These are phyloP conservation scores for Lapara coniferarum DNA, from an alignment of 2,888 invertebrate genomes.

Conservation along the genomic window DNA sequence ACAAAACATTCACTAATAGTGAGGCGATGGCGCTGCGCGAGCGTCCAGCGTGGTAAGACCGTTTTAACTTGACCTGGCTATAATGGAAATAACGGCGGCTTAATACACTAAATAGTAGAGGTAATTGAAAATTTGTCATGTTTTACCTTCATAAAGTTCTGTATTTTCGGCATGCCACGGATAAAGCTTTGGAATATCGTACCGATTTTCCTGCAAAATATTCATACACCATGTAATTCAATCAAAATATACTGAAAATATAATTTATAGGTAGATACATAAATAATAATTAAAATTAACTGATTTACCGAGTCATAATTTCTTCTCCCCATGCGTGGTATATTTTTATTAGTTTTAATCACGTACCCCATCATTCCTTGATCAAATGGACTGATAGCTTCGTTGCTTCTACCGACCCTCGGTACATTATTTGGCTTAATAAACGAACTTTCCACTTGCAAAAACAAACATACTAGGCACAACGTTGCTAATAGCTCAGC, in stretches of 20 bases:
- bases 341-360: slow-evolving; percentile 76
- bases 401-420: slow-evolving; percentile 74
- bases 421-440: slow-evolving; percentile 77
- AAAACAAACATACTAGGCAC: slow-evolving; percentile 60
- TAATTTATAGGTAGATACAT: too few relatives aligned
- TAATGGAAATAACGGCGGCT: too few relatives aligned
- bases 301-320: slow-evolving; percentile 74
- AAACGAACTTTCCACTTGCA: slow-evolving; percentile 63
- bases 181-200: slow-evolving; percentile 74
- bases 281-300: background rate
- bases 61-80: too few relatives aligned
- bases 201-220: slow-evolving; percentile 68
- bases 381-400: slow-evolving; percentile 65
- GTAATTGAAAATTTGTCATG: slow-evolving; percentile 35
- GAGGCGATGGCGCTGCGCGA: too few relatives aligned
- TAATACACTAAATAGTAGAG: too few relatives aligned
- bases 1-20: too few relatives aligned
- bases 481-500: slow-evolving; percentile 53
- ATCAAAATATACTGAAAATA: too few relatives aligned
- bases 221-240: background rate
- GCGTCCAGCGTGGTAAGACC: too few relatives aligned
- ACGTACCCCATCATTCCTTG: slow-evolving; percentile 73
- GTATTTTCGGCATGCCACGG: slow-evolving; percentile 55
- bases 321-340: slow-evolving; percentile 76
- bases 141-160: slow-evolving; percentile 36